A percentile compares a stretch with the other conserved stretches of the same genome.
Evolutionary conservation across 2,113 vertebrate species (phyloP).

Genomic region (Conger conger): DNA sequence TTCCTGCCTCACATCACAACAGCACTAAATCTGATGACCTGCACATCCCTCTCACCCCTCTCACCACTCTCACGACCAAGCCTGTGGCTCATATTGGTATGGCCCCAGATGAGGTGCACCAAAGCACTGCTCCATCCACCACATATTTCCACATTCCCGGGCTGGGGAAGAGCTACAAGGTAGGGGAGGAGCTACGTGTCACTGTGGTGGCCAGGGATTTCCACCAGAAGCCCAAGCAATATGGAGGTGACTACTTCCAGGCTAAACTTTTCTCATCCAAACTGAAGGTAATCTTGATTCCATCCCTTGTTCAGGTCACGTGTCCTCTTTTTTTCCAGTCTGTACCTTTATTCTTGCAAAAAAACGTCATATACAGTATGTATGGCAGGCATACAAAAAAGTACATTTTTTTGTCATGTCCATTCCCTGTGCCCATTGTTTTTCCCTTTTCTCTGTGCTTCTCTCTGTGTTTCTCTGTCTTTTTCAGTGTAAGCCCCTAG

Average conservation of each 20-base stretch:
- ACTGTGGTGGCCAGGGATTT: background rate
- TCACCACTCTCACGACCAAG: background rate
- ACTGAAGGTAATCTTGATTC: background rate
- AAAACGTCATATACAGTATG: too few relatives aligned
- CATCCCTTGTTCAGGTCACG: background rate
- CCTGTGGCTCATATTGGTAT: background rate
- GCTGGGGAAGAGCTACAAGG: background rate
- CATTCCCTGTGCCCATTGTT: too few relatives aligned
- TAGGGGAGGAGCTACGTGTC: background rate
- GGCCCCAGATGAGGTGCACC: background rate
- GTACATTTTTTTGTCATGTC: too few relatives aligned
- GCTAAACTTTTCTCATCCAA: background rate
- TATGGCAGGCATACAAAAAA: too few relatives aligned
- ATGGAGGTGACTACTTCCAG: conserved; percentile 6
- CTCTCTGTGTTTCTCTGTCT: too few relatives aligned
- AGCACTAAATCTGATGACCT: background rate
- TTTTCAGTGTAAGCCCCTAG: too few relatives aligned
- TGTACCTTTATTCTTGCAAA: too few relatives aligned
- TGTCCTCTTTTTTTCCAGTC: background rate
- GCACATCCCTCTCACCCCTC: background rate
- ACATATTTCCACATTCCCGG: background rate
- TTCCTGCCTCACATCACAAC: background rate
- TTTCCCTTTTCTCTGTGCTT: too few relatives aligned
- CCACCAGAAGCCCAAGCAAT: background rate
- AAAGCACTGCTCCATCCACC: background rate